phyloP scores from a whole-genome alignment of 2,113 vertebrate genomes.

The Uria aalge region DNA sequence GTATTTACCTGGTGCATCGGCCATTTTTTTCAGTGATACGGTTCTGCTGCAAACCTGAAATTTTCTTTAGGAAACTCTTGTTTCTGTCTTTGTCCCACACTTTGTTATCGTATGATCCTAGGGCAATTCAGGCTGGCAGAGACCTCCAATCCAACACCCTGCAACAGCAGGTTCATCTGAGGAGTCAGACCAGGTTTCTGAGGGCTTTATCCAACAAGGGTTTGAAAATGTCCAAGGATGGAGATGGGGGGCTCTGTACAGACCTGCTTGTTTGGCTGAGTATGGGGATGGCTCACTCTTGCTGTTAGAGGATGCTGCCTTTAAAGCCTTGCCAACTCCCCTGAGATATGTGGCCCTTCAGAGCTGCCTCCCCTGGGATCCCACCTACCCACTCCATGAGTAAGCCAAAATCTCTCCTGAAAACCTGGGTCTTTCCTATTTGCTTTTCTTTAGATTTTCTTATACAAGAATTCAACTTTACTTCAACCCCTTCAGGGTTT shows the following conservation, averaged over 20 bases:
- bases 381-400: rapidly evolving
- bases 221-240: neutral
- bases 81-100: neutral
- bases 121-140: neutral
- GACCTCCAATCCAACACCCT: rapidly evolving
- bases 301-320: neutral
- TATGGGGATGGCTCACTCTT: neutral
- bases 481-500: neutral
- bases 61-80: neutral
- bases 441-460: neutral
- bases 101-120: neutral
- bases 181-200: neutral
- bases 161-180: neutral
- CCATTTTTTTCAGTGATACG: neutral
- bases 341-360: neutral
- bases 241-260: neutral
- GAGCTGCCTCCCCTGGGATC: neutral
- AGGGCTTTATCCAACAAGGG: neutral
- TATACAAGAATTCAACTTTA: neutral
- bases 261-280: neutral
- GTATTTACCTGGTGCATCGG: neutral
- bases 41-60: neutral
- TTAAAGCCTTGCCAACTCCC: neutral
- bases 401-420: neutral
- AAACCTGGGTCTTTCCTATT: neutral